A percentile compares a stretch with the other conserved stretches of the same genome.
Evolutionary conservation across 2,888 invertebrate species (phyloP).

Genomic region (Lapara coniferarum): DNA sequence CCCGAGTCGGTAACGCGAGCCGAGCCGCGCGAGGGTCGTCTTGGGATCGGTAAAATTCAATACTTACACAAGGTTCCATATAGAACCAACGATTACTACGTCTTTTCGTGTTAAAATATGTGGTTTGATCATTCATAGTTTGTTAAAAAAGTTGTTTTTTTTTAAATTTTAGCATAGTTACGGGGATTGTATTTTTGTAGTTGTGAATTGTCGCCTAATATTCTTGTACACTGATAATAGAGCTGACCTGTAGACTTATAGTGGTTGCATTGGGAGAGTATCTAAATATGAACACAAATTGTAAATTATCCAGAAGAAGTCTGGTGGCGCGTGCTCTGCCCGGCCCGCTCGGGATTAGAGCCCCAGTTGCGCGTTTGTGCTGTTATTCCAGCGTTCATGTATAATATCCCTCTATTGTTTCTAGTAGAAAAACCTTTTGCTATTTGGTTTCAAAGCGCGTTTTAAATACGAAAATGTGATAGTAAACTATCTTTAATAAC

Average conservation of each 20-base stretch:
- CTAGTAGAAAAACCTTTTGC: slow-evolving; percentile 55
- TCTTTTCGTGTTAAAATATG: neutral
- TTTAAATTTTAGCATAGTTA: neutral
- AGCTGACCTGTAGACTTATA: neutral
- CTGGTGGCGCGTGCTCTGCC: slow-evolving; percentile 67
- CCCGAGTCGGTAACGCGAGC: slow-evolving; percentile 50
- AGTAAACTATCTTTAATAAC: slow-evolving; percentile 39
- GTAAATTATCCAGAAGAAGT: slow-evolving; percentile 65
- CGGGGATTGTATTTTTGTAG: neutral
- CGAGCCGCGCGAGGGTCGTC: slow-evolving; percentile 42
- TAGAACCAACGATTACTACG: slow-evolving; percentile 33
- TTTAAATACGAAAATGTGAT: slow-evolving; percentile 36
- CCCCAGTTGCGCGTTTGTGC: slow-evolving; percentile 67
- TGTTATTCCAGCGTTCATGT: slow-evolving; percentile 60
- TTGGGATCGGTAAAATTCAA: slow-evolving; percentile 50
- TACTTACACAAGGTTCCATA: slow-evolving; percentile 49
- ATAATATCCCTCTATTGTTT: slow-evolving; percentile 64
- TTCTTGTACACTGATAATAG: neutral
- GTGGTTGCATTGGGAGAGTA: slow-evolving; percentile 42
- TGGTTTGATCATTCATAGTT: neutral
- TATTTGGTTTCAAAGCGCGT: slow-evolving; percentile 48
- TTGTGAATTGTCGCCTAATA: neutral
- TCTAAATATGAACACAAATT: slow-evolving; percentile 67
- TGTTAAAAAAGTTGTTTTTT: neutral
- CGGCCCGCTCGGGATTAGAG: slow-evolving; percentile 67